Base-by-base conservation (phyloP, 2,888 invertebrate genomes). In the Epirrhoe alternata region DNA sequence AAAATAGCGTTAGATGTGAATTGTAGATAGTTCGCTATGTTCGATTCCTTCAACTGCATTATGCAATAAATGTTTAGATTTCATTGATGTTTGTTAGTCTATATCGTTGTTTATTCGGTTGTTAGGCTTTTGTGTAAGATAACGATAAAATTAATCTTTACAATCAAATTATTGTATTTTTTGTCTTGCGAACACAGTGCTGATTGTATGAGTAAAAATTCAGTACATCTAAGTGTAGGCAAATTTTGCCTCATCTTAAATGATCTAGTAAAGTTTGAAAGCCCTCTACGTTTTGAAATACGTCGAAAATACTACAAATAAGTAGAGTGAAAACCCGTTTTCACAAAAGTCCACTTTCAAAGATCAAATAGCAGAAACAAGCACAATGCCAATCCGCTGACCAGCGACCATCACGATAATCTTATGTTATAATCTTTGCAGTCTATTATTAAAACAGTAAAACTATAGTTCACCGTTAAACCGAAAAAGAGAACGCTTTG, bases 401-500 rank as follows among this genome's bases (percentile, higher is more conserved):
- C 52, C 65, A 63, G 53, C 54, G 52, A 65, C 66, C 65, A 65
- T 38, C 63, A 47, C 61, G 45, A 31, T 67, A 51, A 73, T 73
- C 71, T 68, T 63, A 64, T 62, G 66, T 70, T 68, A 70, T 71
- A 68, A 70, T 70, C 69, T 68, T 55, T 14, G 38, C 54, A 61
- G 73, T 70, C 76, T 74, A 74, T 75, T 74, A 77, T 77, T 77
- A 77, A 76, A 79, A 77, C 77, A 74, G 79, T 77, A 75, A 73
- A 77, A 66, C 74, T 66, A 82, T 83, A 77, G 81, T 76, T 81
- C 73, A 78, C 84, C 85, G 86, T 86, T 86, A 86, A 74, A 76
- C 80, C 84, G 81, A 82, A 86, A 83, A 84, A 83, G 82, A 85
- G 82, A 82, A 79, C 80, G 82, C 74, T 80, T 82, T 80, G 76